Base-by-base conservation (phyloP, 1,140 invertebrate species). In the Zaprionus tsacasi region DNA sequence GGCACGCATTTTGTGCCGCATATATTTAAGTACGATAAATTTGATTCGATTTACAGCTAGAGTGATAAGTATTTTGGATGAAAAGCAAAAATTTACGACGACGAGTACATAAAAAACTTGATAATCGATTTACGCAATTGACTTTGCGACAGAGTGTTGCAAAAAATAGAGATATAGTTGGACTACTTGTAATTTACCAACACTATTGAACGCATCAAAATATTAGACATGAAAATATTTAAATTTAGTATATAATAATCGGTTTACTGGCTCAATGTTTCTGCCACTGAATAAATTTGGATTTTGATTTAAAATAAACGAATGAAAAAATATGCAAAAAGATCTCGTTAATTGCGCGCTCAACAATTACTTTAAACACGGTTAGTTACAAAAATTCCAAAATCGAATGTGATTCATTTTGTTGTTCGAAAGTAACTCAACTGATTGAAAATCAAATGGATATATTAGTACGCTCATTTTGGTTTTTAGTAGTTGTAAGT, bases 101-200 rank as follows among this genome's bases (percentile, higher is more conserved):
- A 89, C 83, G 79, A 89, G 89, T 91, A 91, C 89, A 91, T 91
- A 91, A 91, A 91, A 91, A 91, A 91, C 88, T 88, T 80, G 67
- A 68, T 77, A 74, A 40, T 64, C 50, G 38, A 58, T 76, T 71
- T 36, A 40, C 17, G 17, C 17, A 50, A 50, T 50, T 11, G 45
- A 10, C 10, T 12, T 12, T 50, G 17, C 17, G 17, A 50, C 68
- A 64, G 66, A 80, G 80, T 82, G 63, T 69, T 73, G 58, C 69
- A 50, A 17, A 50, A 50, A 15, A 25, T 11, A 25, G 38, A 71
- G 52, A 75, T 35, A 77, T 79, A 75, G 68, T 7, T 70, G 64
- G 52, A 52, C 66, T 87, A 87, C 64, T 45, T 65, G 13, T 65
- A 64, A 76, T 78, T 88, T 87, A 82, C 80, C 82, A 87, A 87